A percentile compares a stretch with the other conserved stretches of the same genome.
Evolutionary conservation across 2,797 vertebrate species (phyloP).

Genomic region (Poeciliopsis gracilis): DNA sequence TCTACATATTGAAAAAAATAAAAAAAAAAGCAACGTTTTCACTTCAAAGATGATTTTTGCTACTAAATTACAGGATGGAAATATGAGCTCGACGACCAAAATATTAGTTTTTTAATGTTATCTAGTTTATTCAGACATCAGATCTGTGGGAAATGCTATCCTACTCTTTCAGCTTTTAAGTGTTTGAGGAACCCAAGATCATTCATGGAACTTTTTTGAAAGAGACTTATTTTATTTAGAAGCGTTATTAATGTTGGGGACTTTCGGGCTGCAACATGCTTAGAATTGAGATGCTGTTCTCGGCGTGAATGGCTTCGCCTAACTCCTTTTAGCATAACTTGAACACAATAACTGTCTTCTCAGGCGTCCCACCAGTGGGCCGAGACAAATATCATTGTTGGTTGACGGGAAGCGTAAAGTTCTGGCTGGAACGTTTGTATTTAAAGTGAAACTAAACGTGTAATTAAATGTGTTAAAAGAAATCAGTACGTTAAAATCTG

Average conservation of each 20-base stretch:
- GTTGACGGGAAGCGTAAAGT: background rate
- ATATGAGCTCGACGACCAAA: background rate
- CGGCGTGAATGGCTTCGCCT: background rate
- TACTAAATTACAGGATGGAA: background rate
- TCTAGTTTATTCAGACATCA: background rate
- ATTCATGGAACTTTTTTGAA: background rate
- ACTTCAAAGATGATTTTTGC: background rate
- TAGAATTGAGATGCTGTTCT: background rate
- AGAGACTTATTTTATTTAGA: too few species aligned
- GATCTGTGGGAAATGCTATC: background rate
- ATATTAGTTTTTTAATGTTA: background rate
- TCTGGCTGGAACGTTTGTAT: background rate
- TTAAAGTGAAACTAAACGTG: background rate
- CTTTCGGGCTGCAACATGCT: too few species aligned
- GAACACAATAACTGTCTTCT: background rate
- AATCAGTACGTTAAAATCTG: background rate
- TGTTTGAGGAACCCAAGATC: background rate
- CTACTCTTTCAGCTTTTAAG: background rate
- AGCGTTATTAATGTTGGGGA: too few species aligned
- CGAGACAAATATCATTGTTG: background rate
- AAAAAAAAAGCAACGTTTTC: background rate
- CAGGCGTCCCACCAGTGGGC: background rate
- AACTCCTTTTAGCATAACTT: background rate
- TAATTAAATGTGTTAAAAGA: background rate
- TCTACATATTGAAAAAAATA: too few species aligned